These are phyloP conservation scores for Desoria tigrina DNA, from an alignment of 2,888 invertebrate genomes.

Conservation along the genomic window DNA sequence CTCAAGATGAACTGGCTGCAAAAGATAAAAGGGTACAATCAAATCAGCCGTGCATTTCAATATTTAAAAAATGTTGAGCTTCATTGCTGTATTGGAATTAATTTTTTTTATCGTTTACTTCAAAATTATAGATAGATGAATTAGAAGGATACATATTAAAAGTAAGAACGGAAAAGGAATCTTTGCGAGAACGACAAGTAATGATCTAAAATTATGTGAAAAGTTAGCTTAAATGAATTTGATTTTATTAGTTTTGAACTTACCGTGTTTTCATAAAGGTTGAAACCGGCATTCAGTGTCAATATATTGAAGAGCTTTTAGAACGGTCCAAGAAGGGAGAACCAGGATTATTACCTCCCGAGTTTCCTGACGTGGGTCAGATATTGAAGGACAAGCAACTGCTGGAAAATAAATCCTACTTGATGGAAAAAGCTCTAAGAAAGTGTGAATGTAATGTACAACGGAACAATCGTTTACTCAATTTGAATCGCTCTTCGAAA, in stretches of 20 bases:
- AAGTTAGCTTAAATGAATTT: too few species aligned
- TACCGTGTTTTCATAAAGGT: background rate
- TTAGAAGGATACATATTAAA: background rate
- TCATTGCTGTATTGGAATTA: background rate
- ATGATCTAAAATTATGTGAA: too few species aligned
- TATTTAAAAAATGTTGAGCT: background rate
- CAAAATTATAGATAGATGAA: background rate
- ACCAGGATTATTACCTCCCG: constrained; percentile 14
- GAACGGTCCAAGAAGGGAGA: constrained; percentile 13
- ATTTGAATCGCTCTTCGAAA: too few species aligned
- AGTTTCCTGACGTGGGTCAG: constrained; percentile 12
- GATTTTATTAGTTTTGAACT: too few species aligned
- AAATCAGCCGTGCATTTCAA: background rate
- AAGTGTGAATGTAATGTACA: constrained; percentile 5
- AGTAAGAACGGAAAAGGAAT: background rate
- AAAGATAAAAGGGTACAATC: background rate
- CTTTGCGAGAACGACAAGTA: background rate
- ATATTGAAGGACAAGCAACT: background rate
- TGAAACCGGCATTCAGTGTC: constrained; percentile 16
- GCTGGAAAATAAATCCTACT: background rate
- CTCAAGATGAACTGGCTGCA: background rate
- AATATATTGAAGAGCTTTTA: constrained; percentile 15
- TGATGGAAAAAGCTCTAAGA: background rate
- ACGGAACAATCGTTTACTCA: background rate
- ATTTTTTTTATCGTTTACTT: background rate